Percentiles rank a stretch among this genome's conserved stretches.
phyloP scores from a whole-genome alignment of 2,888 invertebrate genomes.

The Papilio protenor region DNA sequence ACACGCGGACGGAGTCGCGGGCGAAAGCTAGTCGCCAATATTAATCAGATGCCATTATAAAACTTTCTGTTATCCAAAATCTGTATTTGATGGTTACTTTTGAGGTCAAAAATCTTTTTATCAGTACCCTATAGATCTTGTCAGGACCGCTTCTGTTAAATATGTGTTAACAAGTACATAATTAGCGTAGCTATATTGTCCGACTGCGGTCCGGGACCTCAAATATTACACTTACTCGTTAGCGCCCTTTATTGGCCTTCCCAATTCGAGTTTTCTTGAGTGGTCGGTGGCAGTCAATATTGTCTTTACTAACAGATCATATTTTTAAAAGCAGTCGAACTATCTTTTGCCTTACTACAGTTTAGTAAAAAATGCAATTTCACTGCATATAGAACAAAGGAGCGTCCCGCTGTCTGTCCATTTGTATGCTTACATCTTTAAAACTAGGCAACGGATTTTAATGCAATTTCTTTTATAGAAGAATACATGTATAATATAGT shows the following conservation, averaged over 20 bases:
- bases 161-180: conserved; percentile 34
- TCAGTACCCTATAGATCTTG: not conserved
- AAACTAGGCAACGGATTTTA: no score
- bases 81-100: not conserved
- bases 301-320: not conserved
- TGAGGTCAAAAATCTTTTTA: not conserved
- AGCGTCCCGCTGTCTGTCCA: no score
- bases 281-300: conserved; percentile 26
- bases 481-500: no score
- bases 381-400: no score
- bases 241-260: conserved; percentile 30
- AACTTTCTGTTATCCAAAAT: no score
- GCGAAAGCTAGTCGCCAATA: no score
- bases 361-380: not conserved
- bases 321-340: conserved; percentile 2
- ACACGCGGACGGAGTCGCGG: no score
- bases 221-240: conserved; percentile 30
- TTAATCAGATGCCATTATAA: no score
- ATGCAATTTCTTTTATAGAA: no score
- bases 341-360: not conserved
- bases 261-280: conserved; percentile 11
- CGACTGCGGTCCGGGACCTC: not conserved
- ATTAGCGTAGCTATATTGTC: conserved; percentile 29
- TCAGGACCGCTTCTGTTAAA: conserved; percentile 27
- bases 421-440: no score